These are phyloP conservation scores for Sapajus apella DNA, from an alignment of 2,113 vertebrate species.

Conservation along the genomic window DNA sequence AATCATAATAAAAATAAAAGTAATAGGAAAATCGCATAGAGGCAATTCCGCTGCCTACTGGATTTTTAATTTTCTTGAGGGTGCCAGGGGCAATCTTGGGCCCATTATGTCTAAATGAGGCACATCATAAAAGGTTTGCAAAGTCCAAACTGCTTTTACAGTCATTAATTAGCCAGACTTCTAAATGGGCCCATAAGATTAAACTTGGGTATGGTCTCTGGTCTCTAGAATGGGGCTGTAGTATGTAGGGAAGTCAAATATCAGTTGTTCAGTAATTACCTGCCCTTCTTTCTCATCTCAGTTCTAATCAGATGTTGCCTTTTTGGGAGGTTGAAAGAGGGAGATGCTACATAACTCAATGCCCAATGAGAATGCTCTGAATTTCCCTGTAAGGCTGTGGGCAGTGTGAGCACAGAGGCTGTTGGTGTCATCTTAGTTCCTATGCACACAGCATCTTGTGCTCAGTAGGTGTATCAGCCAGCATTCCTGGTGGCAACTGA, in stretches of 20 bases:
- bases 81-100: constrained; percentile 72
- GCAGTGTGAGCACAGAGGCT: not conserved
- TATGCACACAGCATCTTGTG: not conserved
- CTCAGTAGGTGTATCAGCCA: not conserved
- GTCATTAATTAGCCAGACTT: constrained; percentile 73
- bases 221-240: not conserved
- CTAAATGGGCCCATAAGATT: constrained; percentile 45
- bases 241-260: not conserved
- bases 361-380: not conserved
- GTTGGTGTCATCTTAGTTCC: not conserved
- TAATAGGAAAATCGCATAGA: constrained; percentile 62
- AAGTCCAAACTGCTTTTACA: constrained; percentile 64
- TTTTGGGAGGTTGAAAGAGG: not conserved
- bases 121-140: constrained; percentile 63
- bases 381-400: not conserved
- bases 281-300: not conserved
- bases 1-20: constrained; percentile 73
- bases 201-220: not conserved
- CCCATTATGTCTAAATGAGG: constrained; percentile 71
- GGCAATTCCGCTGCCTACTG: constrained; percentile 61
- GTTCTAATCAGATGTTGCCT: not conserved
- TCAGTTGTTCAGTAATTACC: not conserved
- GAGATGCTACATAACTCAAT: not conserved
- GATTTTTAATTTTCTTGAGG: constrained; percentile 75
- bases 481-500: not conserved